Evolutionary conservation across 2,888 invertebrate species (phyloP).

Genomic region (Arctia plantaginis): DNA sequence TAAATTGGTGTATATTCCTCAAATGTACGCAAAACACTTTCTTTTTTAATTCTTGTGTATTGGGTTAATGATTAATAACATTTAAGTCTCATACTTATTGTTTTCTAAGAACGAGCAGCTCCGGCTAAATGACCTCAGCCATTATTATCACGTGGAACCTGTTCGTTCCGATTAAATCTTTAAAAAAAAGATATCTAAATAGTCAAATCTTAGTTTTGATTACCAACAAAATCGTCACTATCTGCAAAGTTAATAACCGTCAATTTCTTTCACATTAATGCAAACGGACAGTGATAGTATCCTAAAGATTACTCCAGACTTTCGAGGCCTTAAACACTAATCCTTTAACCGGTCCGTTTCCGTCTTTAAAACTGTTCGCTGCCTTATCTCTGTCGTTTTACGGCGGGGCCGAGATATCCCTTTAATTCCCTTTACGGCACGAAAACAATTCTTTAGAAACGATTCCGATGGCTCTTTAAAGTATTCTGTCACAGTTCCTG

Average conservation of each 20-base stretch:
- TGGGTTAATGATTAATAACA: too few relatives aligned
- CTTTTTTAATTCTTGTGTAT: too few relatives aligned
- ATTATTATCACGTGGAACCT: too few relatives aligned
- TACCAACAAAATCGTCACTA: background rate
- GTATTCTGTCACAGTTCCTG: conserved; percentile 30
- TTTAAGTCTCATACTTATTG: background rate
- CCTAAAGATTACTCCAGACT: background rate
- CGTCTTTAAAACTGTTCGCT: conserved; percentile 38
- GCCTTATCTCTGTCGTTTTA: conserved; percentile 47
- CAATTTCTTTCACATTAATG: conserved; percentile 1
- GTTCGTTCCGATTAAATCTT: too few relatives aligned
- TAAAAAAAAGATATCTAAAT: too few relatives aligned
- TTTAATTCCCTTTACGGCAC: conserved; percentile 45
- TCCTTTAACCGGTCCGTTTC: conserved; percentile 30
- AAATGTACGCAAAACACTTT: too few relatives aligned
- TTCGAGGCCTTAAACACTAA: conserved; percentile 2
- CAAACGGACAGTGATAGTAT: background rate
- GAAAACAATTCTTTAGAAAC: conserved; percentile 46
- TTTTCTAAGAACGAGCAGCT: background rate
- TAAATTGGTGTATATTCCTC: too few relatives aligned
- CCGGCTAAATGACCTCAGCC: background rate
- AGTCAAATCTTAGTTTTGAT: too few relatives aligned
- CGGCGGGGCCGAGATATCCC: conserved; percentile 43
- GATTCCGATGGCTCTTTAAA: conserved; percentile 33
- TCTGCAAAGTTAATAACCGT: background rate